These are phyloP conservation scores for Euproctis similis DNA, from an alignment of 2,888 invertebrate species.

Conservation along the genomic window DNA sequence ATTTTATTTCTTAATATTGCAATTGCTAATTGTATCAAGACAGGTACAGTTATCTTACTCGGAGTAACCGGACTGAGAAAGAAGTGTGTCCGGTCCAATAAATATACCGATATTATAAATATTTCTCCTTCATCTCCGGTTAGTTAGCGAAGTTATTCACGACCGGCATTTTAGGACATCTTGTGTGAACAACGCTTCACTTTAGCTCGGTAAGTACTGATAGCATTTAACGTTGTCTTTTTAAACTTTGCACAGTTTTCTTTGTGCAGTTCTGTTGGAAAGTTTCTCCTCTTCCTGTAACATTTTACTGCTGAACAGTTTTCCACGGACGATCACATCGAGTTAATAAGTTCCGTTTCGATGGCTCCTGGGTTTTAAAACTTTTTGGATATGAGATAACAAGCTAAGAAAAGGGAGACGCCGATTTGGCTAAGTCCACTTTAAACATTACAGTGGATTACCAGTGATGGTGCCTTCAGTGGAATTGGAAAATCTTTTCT, in stretches of 20 bases:
- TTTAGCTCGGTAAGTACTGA: constrained; percentile 47
- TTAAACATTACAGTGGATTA: constrained; percentile 48
- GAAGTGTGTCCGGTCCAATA: too few relatives aligned
- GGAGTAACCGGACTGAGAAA: too few relatives aligned
- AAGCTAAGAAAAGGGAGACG: constrained; percentile 67
- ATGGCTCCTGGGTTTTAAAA: constrained; percentile 73
- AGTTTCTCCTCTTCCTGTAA: constrained; percentile 69
- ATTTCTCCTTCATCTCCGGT: too few relatives aligned
- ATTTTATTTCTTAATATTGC: too few relatives aligned
- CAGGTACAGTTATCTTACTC: too few relatives aligned
- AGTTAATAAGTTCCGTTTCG: constrained; percentile 75
- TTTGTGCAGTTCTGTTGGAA: constrained; percentile 67
- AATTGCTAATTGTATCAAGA: too few relatives aligned
- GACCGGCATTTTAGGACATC: constrained; percentile 10
- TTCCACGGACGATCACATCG: constrained; percentile 70
- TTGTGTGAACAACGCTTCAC: constrained; percentile 23
- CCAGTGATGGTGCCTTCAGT: constrained; percentile 36
- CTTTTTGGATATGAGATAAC: constrained; percentile 76
- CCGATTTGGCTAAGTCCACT: constrained; percentile 69
- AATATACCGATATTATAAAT: too few relatives aligned
- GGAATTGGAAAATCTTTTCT: constrained; percentile 35
- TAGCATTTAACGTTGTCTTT: constrained; percentile 67
- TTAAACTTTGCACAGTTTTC: constrained; percentile 63
- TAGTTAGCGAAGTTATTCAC: too few relatives aligned
- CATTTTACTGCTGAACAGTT: constrained; percentile 70